Evolutionary conservation across 2,888 invertebrate genomes (phyloP).

Genomic region (Campaea margaritaria): DNA sequence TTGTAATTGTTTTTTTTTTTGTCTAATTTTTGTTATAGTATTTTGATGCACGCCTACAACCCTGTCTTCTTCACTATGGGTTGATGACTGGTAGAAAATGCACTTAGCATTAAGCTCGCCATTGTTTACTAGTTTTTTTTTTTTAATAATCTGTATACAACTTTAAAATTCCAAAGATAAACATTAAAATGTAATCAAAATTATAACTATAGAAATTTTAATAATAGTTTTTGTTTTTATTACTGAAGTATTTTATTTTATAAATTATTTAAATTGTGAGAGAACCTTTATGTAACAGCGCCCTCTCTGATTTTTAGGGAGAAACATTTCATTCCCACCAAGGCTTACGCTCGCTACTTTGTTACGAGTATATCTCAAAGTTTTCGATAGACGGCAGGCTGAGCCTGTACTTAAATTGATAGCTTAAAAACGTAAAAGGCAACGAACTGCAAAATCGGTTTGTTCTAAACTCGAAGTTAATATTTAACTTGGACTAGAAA

Average conservation of each 20-base stretch:
- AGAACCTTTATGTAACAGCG: background rate
- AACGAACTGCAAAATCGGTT: conserved; percentile 9
- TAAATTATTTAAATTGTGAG: no score
- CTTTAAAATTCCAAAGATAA: no score
- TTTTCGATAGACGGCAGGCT: background rate
- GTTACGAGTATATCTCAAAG: background rate
- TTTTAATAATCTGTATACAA: no score
- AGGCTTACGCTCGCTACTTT: background rate
- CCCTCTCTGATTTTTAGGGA: background rate
- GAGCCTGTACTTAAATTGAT: background rate
- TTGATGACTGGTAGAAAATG: no score
- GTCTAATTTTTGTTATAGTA: background rate
- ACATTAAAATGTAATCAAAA: no score
- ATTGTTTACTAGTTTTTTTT: no score
- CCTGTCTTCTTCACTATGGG: no score
- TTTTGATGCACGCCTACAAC: no score
- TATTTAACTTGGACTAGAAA: conserved; percentile 12
- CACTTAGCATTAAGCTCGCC: no score
- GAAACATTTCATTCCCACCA: conserved; percentile 1
- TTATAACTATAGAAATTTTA: no score
- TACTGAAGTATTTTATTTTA: no score
- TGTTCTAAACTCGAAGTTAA: conserved; percentile 6
- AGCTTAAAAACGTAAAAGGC: background rate
- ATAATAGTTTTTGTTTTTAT: no score
- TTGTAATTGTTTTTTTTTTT: background rate